phyloP scores from a whole-genome alignment of 1,140 invertebrate genomes.

The Contarinia nasturtii region DNA sequence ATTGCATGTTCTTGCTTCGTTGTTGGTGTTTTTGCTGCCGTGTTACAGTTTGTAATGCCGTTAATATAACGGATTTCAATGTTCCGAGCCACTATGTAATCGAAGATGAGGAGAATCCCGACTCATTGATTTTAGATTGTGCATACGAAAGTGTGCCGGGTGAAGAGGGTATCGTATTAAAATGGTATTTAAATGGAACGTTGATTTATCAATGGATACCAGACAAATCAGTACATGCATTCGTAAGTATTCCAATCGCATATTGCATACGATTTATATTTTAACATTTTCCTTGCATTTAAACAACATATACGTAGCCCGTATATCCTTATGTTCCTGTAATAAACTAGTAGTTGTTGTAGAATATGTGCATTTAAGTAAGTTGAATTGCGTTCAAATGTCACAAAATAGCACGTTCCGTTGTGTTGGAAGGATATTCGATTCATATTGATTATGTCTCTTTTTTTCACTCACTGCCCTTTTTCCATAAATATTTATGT shows the following conservation, averaged over 20 bases:
- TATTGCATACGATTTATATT: background rate
- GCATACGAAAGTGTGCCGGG: constrained; percentile 18
- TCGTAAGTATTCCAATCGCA: constrained; percentile 14
- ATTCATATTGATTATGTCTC: no score
- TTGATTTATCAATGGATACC: constrained; percentile 25
- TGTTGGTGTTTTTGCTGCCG: background rate
- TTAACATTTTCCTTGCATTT: background rate
- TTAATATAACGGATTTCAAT: constrained; percentile 20
- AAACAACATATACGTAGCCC: no score
- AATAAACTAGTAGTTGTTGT: no score
- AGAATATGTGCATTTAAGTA: no score
- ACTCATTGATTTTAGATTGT: constrained; percentile 21
- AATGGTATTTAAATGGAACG: constrained; percentile 23
- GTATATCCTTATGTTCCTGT: no score
- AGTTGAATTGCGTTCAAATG: no score
- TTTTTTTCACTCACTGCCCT: no score
- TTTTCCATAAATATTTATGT: background rate
- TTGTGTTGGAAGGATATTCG: no score
- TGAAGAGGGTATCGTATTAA: constrained; percentile 22
- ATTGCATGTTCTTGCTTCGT: no score
- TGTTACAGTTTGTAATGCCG: constrained; percentile 15
- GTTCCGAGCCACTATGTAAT: constrained; percentile 21
- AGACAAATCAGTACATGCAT: constrained; percentile 19
- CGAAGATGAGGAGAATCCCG: constrained; percentile 17
- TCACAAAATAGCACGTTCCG: no score